These are phyloP conservation scores for Alfaro cultratus DNA, from an alignment of 2,797 vertebrate genomes.

Conservation along the genomic window DNA sequence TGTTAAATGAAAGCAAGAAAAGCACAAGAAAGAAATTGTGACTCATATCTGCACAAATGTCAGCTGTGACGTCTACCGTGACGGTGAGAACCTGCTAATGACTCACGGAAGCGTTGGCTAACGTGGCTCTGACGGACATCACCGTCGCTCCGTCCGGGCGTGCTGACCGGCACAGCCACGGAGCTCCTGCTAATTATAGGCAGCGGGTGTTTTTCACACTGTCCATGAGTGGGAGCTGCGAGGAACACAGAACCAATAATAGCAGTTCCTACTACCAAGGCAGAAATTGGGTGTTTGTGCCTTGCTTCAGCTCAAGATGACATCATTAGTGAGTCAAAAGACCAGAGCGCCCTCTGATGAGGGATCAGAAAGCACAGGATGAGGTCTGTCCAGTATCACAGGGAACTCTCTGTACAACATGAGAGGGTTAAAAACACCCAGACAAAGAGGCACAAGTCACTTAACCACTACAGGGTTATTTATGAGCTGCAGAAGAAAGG, in stretches of 20 bases:
- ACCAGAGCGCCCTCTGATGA: conserved; percentile 29
- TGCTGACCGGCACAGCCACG: conserved; percentile 28
- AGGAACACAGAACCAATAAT: conserved; percentile 29
- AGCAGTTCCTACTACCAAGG: conserved; percentile 24
- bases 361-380: conserved; percentile 58
- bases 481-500: conserved; percentile 45
- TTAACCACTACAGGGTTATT: conserved; percentile 67
- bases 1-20: conserved; percentile 50
- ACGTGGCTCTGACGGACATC: conserved; percentile 55
- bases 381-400: conserved; percentile 69
- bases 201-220: conserved; percentile 30
- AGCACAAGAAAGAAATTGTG: conserved; percentile 51
- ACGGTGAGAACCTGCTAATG: conserved; percentile 58
- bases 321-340: conserved; percentile 62
- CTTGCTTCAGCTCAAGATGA: conserved; percentile 32
- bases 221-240: conserved; percentile 24
- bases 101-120: conserved; percentile 59
- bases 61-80: conserved; percentile 69
- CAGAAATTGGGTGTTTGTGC: conserved; percentile 2
- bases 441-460: conserved; percentile 61
- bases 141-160: conserved; percentile 40
- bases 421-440: conserved; percentile 54
- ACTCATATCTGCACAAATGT: conserved; percentile 74
- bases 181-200: conserved; percentile 38
- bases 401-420: conserved; percentile 47